phyloP scores from a whole-genome alignment of 37 sponge, comb jelly and placozoan species.

The Tethya wilhelma region DNA sequence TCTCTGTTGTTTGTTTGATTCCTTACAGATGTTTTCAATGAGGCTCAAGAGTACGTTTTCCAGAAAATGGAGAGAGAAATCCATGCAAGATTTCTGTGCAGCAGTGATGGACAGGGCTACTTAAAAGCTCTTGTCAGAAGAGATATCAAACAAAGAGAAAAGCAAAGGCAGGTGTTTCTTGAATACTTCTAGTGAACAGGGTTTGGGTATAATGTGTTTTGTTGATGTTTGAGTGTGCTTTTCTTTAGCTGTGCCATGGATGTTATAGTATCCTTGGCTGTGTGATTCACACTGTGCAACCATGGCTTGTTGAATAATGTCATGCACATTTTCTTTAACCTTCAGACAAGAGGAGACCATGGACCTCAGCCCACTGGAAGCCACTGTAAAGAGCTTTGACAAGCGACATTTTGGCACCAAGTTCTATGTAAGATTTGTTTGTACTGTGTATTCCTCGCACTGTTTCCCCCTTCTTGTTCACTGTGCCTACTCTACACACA shows the following conservation, averaged over 20 bases:
- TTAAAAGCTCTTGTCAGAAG: slow-evolving; percentile 51
- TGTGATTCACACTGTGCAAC: no score
- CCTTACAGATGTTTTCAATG: slow-evolving; percentile 56
- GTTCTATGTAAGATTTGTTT: slow-evolving; percentile 57
- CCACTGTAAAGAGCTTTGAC: slow-evolving; percentile 62
- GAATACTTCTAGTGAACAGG: not conserved
- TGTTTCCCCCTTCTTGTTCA: not conserved
- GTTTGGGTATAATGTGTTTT: not conserved
- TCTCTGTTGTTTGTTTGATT: not conserved
- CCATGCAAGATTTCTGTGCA: slow-evolving; percentile 42
- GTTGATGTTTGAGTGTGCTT: no score
- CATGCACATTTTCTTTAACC: no score
- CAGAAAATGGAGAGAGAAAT: slow-evolving; percentile 51
- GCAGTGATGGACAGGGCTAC: slow-evolving; percentile 65
- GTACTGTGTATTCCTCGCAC: not conserved
- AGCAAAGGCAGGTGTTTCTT: not conserved
- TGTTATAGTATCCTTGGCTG: no score
- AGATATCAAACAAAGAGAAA: slow-evolving; percentile 43
- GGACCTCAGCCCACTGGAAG: slow-evolving; percentile 12
- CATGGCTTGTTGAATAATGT: no score
- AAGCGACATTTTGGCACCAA: slow-evolving; percentile 60
- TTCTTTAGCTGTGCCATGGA: no score
- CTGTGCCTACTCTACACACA: not conserved
- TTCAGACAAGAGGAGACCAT: no score
- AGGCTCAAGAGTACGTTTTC: slow-evolving; percentile 53